Evolutionary conservation across 2,888 invertebrate species (phyloP).

Genomic region (Thereva unica): DNA sequence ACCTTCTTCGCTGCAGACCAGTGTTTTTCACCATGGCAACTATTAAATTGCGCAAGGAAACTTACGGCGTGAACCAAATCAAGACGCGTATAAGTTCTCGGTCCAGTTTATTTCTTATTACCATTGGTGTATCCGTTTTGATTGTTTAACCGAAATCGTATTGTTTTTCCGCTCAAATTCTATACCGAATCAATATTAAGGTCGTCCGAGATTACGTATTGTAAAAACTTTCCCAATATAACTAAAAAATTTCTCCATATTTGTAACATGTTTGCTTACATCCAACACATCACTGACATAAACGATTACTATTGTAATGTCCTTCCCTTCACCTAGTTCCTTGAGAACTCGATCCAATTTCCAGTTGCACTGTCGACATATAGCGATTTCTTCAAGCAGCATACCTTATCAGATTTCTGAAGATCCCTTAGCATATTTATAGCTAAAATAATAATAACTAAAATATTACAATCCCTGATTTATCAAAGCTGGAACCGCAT

Average conservation of each 20-base stretch:
- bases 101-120: neutral
- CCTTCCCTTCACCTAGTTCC: neutral
- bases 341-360: neutral
- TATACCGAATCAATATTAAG: slow-evolving; percentile 1
- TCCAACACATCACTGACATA: too few relatives aligned
- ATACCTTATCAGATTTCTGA: slow-evolving; percentile 12
- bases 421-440: neutral
- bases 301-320: slow-evolving; percentile 9
- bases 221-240: too few relatives aligned
- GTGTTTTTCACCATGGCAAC: slow-evolving; percentile 34
- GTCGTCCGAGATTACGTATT: slow-evolving; percentile 13
- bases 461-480: slow-evolving; percentile 7
- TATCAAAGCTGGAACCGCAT: slow-evolving; percentile 1
- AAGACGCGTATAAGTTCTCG: neutral
- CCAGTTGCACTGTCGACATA: slow-evolving; percentile 2
- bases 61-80: slow-evolving; percentile 40
- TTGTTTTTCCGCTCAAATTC: neutral
- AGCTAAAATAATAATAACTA: neutral
- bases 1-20: slow-evolving; percentile 8
- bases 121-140: neutral
- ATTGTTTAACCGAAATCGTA: slow-evolving; percentile 1
- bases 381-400: slow-evolving; percentile 2
- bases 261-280: too few relatives aligned
- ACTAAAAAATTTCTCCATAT: too few relatives aligned
- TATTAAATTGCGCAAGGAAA: slow-evolving; percentile 42